Conservation (phyloP, 2,888 invertebrate species). For the Schrankia costaestrigalis region DNA sequence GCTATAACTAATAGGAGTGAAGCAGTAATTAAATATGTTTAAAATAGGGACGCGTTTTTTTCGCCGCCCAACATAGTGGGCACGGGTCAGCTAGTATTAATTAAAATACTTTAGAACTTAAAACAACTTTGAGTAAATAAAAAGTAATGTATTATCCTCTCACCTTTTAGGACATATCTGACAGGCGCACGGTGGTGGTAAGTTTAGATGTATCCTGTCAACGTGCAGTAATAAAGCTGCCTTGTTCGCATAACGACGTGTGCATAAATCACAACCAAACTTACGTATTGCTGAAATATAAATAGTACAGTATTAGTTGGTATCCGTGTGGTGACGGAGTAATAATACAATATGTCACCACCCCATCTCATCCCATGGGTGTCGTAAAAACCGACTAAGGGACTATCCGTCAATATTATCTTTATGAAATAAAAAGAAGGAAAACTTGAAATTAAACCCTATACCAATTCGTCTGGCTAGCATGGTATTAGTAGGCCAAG, state of each 20-base stretch:
- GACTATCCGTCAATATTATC: neutral
- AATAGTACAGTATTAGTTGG: neutral
- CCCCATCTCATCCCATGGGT: neutral
- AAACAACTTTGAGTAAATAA: too few species aligned
- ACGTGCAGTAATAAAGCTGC: constrained; percentile 51
- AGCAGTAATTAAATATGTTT: too few species aligned
- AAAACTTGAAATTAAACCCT: too few species aligned
- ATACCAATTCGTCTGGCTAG: too few species aligned
- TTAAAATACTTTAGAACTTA: too few species aligned
- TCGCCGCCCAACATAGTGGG: too few species aligned
- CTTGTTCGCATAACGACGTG: constrained; percentile 55
- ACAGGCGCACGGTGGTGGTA: constrained; percentile 65
- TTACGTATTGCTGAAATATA: constrained; percentile 43
- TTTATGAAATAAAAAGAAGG: neutral
- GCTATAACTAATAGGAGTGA: too few species aligned
- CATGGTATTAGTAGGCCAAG: too few species aligned
- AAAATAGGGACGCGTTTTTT: too few species aligned
- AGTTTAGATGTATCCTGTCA: constrained; percentile 42
- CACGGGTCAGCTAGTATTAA: too few species aligned
- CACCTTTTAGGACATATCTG: constrained; percentile 60
- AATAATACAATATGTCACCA: neutral
- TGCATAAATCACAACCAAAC: constrained; percentile 48
- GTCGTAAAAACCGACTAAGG: neutral
- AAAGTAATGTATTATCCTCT: too few species aligned
- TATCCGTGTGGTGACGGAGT: neutral